A percentile compares a stretch with the other conserved stretches of the same genome.
These are phyloP conservation scores for Euproctis similis DNA, from an alignment of 2,888 invertebrate species.

Conservation along the genomic window DNA sequence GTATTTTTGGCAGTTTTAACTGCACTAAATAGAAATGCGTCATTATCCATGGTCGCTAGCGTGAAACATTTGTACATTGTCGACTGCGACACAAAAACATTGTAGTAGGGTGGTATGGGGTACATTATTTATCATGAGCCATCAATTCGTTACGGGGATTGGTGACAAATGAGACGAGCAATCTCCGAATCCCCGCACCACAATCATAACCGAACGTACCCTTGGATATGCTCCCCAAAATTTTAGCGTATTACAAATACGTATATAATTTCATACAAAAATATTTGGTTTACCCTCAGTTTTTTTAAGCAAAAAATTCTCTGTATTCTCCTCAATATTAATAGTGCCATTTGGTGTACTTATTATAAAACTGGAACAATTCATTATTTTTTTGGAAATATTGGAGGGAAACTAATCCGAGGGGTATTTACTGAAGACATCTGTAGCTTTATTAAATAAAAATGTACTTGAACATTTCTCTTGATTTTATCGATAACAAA, in stretches of 20 bases:
- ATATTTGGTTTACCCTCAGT: no score
- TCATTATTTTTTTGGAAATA: no score
- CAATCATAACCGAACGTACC: conserved; percentile 20
- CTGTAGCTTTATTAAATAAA: no score
- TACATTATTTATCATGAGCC: conserved; percentile 47
- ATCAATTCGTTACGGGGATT: conserved; percentile 44
- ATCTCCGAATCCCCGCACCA: conserved; percentile 15
- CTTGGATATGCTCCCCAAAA: conserved; percentile 14
- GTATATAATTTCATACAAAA: conserved; percentile 1
- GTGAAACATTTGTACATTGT: conserved; percentile 11
- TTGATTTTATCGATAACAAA: neutral
- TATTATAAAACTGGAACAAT: no score
- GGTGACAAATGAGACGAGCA: no score
- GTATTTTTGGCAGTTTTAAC: no score
- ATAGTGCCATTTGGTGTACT: no score
- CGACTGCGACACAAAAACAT: conserved; percentile 19
- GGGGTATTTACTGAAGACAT: no score
- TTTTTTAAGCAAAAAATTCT: no score
- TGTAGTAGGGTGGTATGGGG: conserved; percentile 20
- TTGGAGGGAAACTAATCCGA: no score
- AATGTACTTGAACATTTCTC: no score
- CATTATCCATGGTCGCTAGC: neutral
- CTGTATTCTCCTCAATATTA: no score
- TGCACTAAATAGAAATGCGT: neutral
- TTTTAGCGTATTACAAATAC: neutral